Percentiles rank a stretch among this genome's conserved stretches.
Evolutionary conservation across 2,888 invertebrate species (phyloP).

Genomic region (Phyllotreta cruciferae): DNA sequence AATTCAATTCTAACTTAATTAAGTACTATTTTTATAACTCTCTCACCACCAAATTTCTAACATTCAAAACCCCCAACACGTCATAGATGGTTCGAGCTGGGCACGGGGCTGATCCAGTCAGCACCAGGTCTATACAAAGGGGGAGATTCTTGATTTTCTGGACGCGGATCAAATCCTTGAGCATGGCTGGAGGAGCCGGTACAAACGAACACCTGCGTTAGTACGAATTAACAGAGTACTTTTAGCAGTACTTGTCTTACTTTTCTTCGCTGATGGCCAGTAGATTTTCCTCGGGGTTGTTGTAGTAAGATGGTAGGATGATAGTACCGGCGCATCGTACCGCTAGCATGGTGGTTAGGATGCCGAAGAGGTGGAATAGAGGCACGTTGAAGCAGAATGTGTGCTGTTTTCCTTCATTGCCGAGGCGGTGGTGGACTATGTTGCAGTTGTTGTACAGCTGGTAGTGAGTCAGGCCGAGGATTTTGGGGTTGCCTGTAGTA

Average conservation of each 20-base stretch:
- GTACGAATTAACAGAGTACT: no score
- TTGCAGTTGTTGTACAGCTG: constrained; percentile 78
- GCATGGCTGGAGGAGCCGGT: constrained; percentile 88
- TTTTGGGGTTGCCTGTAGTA: constrained; percentile 75
- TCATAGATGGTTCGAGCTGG: constrained; percentile 67
- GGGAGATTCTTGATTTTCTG: constrained; percentile 61
- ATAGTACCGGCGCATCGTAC: constrained; percentile 68
- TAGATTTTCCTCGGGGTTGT: constrained; percentile 69
- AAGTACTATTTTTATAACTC: background rate
- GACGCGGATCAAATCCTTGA: constrained; percentile 72
- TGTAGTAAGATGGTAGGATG: constrained; percentile 67
- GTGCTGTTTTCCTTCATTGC: constrained; percentile 60
- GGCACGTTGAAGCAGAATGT: constrained; percentile 75
- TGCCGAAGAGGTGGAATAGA: constrained; percentile 83
- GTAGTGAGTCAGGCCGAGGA: constrained; percentile 73
- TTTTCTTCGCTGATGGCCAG: constrained; percentile 71
- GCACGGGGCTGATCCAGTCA: constrained; percentile 77
- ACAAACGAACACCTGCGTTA: constrained; percentile 70
- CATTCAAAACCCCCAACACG: constrained; percentile 60
- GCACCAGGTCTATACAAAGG: constrained; percentile 64
- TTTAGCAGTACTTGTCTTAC: no score
- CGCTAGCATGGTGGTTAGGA: constrained; percentile 67
- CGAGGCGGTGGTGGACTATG: constrained; percentile 65
- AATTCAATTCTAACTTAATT: no score
- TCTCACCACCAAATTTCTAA: constrained; percentile 63